These are phyloP conservation scores for Synanthedon tipuliformis DNA, from an alignment of 2,888 invertebrate species.

Conservation along the genomic window DNA sequence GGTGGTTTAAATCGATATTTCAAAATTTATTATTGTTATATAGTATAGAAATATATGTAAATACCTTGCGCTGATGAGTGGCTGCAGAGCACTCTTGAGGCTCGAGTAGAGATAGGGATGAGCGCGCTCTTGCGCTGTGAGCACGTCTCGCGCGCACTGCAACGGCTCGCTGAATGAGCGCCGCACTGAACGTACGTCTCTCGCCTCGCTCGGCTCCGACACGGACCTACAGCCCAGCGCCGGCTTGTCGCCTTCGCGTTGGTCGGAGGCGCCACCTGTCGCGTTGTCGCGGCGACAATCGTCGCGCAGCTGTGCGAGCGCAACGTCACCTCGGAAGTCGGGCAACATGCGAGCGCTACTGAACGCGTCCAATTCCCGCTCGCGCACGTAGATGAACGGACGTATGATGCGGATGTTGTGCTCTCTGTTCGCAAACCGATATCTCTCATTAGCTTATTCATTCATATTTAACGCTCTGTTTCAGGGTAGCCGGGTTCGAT, in stretches of 20 bases:
- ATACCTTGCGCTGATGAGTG: slow-evolving; percentile 75
- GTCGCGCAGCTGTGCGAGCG: slow-evolving; percentile 22
- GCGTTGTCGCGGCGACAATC: slow-evolving; percentile 62
- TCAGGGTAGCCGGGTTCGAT: no score
- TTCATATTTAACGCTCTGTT: no score
- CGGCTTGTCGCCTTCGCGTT: slow-evolving; percentile 16
- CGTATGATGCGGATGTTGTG: slow-evolving; percentile 85
- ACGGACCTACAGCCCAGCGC: neutral
- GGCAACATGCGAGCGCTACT: slow-evolving; percentile 80
- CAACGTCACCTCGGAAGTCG: slow-evolving; percentile 65
- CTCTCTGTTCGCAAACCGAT: slow-evolving; percentile 65
- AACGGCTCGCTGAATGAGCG: slow-evolving; percentile 7
- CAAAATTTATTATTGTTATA: no score
- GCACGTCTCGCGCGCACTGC: slow-evolving; percentile 48
- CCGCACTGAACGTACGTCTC: neutral
- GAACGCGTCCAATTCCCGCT: slow-evolving; percentile 79
- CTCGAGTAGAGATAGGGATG: slow-evolving; percentile 82
- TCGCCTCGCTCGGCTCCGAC: slow-evolving; percentile 7
- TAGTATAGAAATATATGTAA: slow-evolving; percentile 7
- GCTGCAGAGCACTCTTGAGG: slow-evolving; percentile 80
- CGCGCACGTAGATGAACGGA: slow-evolving; percentile 88
- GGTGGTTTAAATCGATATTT: no score
- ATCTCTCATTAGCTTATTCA: no score
- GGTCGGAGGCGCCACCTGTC: slow-evolving; percentile 25
- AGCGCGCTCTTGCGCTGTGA: slow-evolving; percentile 79